Base-by-base conservation (phyloP, 2,888 invertebrate species). In the Tipula lateralis region DNA sequence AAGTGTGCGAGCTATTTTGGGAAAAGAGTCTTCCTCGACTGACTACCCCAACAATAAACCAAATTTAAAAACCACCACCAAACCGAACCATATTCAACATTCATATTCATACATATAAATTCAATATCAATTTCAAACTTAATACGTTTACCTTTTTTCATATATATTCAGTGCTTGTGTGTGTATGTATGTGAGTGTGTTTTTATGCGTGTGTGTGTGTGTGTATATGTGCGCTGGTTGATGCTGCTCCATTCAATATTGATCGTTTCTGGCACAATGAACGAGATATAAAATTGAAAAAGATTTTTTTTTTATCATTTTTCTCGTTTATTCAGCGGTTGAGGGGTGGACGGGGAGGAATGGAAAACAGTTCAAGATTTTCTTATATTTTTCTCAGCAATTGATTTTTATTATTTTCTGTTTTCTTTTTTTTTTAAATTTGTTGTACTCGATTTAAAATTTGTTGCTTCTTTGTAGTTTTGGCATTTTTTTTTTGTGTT, bases 111-210 rank as follows among this genome's bases (percentile, higher is more conserved):
- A 39, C 50, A 19, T 50, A 50, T 19, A 50, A 39, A 66, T 66
- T 66, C 66, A 66, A 66, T 66, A 66, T 66, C 66, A 24, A 66
- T 66, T 66, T 24, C 66, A 66, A 66, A 19, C 24, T 66, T 66
- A 66, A 66, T 66, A 66, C 24, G 24, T 66, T 66, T 66, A 66
- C 66, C 66, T 66, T 66, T 66, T 66, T 66, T 66, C 66, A 24
- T 9, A 66, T 44, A n/a, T n/a, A n/a, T 44, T 44, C 4, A 36
- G n/a, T n/a, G n/a, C n/a, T 1, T 36, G 44, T 7, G 16, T 50
- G 44, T 66, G 66, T 66, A 24, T 24, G 24, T 19, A 1, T 66
- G n/a, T 66, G 24, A 24, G 9, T 24, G 24, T 66, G 66, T 44
- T n/a, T 34, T 9, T 34, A 34, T 34, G 1, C 12, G 16, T 6